Base-by-base conservation (phyloP, 2,888 invertebrate species). In the Ochropleura leucogaster region DNA sequence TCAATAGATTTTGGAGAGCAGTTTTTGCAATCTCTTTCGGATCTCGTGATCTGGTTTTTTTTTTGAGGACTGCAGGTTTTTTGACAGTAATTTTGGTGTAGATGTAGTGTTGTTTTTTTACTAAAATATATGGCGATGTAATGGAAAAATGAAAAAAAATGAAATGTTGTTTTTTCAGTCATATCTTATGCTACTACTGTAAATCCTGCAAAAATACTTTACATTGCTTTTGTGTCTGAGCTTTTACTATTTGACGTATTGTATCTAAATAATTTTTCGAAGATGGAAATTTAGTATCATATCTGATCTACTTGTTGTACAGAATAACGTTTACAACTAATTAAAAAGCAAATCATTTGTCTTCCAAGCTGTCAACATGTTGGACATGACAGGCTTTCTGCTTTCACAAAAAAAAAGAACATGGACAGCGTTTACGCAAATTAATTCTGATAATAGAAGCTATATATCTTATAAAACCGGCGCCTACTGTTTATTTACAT, bases 1-100 rank as follows among this genome's bases (percentile, higher is more conserved):
- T 80, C 71, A 83, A 80, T 78, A 72, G 80, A 82, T 85, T 87
- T 69, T 64, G 74, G 3, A 79, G 80, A 83, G 60, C 71, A 4
- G 49, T 74, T 83, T 85, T 84, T 86, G 78, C 80, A 68, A 74
- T 65, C 68, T 60, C 57, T 60, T 49, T 73, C 63, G 67, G 68
- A 76, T 80, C 68, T 73, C 64, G 57, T 78, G 73, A 65, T 74
- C 47, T 69, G 55, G 47, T 73, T 77, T 76, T 81, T 78, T 79
- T 74, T 46, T 14, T 46, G 12, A 3, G 8, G 1, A 30, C 30
- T 59, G 49, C 57, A 49, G 18, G 59, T 53, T 83, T 71, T 77
- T 62, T 57, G 30, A 40, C 2, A 42, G 20, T 40, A 14, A 53
- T 72, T 72, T 40, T 30, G 30, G 10, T 72, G 47, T 47, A 40